Conservation (phyloP, 2,113 vertebrate genomes). For the Psilopogon haemacephalus region DNA sequence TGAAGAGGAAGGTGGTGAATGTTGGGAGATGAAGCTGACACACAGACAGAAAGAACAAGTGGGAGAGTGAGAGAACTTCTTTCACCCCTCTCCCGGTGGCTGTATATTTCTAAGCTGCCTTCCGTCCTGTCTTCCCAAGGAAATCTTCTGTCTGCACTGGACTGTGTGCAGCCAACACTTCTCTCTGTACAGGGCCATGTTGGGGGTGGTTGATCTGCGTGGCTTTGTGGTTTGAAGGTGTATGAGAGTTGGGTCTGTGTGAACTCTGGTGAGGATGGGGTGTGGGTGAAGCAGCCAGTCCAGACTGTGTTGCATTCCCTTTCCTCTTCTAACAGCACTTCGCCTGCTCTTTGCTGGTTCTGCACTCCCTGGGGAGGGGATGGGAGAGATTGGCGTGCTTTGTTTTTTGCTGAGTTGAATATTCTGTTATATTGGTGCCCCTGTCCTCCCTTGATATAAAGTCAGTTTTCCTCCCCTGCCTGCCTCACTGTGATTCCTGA, state of each 20-base stretch:
- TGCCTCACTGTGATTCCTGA: conserved; percentile 28
- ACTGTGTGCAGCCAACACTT: neutral
- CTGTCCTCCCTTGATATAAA: conserved; percentile 36
- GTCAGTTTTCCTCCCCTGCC: conserved; percentile 37
- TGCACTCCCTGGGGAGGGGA: conserved; percentile 21
- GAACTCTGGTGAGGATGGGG: conserved; percentile 44
- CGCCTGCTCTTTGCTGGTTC: conserved; percentile 50
- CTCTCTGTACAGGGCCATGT: neutral
- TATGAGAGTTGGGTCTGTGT: conserved; percentile 25
- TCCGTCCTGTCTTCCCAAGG: conserved; percentile 28
- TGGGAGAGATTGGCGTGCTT: conserved; percentile 40
- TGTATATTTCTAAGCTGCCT: conserved; percentile 18
- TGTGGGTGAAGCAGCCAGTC: conserved; percentile 45
- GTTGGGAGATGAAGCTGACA: conserved; percentile 16
- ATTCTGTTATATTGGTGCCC: conserved; percentile 43
- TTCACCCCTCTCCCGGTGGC: conserved; percentile 27
- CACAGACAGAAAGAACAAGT: neutral
- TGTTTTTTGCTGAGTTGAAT: conserved; percentile 31
- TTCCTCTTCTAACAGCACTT: conserved; percentile 63
- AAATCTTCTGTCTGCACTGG: neutral
- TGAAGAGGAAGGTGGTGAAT: neutral
- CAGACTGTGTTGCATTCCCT: conserved; percentile 11
- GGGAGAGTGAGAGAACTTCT: neutral
- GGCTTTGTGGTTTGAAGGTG: conserved; percentile 40
- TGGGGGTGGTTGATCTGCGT: neutral